Base-by-base conservation (phyloP, 2,888 invertebrate species). In the Stratiomys singularior region DNA sequence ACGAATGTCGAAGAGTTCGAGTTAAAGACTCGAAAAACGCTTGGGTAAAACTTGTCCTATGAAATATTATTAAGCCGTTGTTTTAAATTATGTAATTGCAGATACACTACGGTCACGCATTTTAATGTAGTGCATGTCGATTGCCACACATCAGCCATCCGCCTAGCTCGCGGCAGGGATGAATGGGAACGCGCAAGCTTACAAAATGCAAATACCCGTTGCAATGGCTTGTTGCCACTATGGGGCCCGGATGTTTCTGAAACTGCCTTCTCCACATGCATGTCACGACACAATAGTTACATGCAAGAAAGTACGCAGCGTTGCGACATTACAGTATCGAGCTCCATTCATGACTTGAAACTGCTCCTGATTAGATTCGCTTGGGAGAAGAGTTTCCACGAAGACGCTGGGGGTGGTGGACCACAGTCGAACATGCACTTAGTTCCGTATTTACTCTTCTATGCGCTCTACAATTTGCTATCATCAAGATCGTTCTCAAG, bases 81-180 rank as follows among this genome's bases (percentile, higher is more conserved):
- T n/a, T n/a, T n/a, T n/a, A n/a, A n/a, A n/a, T n/a, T n/a, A n/a
- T n/a, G n/a, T n/a, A n/a, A n/a, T 66, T 74, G n/a, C 56, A 86
- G 86, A 76, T 98, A 97, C 88, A 94, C 94, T 71, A 98, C 98
- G 0, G 98, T 99, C 46, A 97, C 97, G 15, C 98, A 99, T 88
- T 99, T 99, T 89, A 99, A 99, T 89, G 94, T 98, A 47, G 97
- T 99, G 28, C 99, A 99, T 87, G 94, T 98, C 2, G 99, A 99
- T 87, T 99, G 99, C 84, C 99, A 99, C 88, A 96, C 97, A 90
- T 95, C 96, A 0, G 99, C 99, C 28, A 98, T 99, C 69, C 90
- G 96, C 77, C 87, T 91, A 81, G 91, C 92, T 0, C 87, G 92
- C 23, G 86, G 90, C 23, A 91, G 98, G 78, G 98, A 98, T 83